Conservation (phyloP, 2,888 invertebrate species). For the Eilema depressum region DNA sequence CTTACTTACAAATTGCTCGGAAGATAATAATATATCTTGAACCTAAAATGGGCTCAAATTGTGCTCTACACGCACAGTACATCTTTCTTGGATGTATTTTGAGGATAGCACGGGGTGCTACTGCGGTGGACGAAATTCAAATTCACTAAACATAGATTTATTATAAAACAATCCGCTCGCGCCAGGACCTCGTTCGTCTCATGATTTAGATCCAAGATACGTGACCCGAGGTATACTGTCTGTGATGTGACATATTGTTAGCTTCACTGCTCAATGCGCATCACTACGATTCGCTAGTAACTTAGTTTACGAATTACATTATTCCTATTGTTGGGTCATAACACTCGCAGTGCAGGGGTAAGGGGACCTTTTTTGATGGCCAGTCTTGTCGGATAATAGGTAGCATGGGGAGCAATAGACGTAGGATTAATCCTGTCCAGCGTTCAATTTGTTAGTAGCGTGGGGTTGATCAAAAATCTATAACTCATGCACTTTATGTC, state of each 20-base stretch:
- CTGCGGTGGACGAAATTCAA: no score
- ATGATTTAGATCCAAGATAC: no score
- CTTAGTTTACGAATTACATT: conserved; percentile 11
- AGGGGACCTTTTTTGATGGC: conserved; percentile 7
- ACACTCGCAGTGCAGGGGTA: conserved; percentile 1
- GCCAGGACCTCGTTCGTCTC: no score
- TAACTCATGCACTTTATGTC: background rate
- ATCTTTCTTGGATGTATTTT: no score
- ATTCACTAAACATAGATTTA: no score
- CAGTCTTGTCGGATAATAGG: conserved; percentile 5
- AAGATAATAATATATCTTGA: no score
- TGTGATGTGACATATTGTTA: background rate
- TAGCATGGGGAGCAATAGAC: conserved; percentile 7
- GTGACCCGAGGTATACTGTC: no score
- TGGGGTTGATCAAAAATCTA: conserved; percentile 10
- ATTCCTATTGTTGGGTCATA: conserved; percentile 6
- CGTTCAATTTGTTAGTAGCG: conserved; percentile 7
- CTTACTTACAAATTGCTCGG: no score
- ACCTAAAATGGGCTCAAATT: no score
- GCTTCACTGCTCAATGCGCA: background rate
- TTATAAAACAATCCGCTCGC: no score
- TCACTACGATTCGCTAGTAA: background rate
- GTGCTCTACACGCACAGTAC: no score
- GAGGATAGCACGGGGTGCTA: no score
- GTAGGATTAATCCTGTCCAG: conserved; percentile 6